Conservation (phyloP, 2,113 vertebrate species). For the Gallinago undulata region DNA sequence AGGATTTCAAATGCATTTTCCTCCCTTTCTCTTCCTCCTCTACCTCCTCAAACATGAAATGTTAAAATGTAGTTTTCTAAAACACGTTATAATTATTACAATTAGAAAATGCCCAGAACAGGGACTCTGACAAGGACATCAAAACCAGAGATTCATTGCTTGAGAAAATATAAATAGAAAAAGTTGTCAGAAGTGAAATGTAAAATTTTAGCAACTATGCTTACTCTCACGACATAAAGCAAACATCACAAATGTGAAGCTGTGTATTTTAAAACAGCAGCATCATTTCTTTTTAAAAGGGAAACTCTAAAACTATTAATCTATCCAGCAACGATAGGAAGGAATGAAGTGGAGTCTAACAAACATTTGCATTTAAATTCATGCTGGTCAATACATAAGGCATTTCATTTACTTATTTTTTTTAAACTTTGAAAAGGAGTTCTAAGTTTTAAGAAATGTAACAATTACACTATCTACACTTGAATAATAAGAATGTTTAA, state of each 20-base stretch:
- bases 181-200: neutral
- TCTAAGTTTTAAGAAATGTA: neutral
- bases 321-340: neutral
- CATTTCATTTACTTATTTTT: neutral
- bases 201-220: neutral
- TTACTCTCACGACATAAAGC: neutral
- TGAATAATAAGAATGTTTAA: neutral
- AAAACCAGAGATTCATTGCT: neutral
- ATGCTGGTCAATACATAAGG: neutral
- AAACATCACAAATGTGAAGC: neutral
- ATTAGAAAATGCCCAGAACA: neutral
- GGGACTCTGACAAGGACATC: neutral
- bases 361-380: neutral
- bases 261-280: neutral
- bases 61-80: neutral
- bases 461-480: neutral
- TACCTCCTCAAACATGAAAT: neutral
- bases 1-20: neutral
- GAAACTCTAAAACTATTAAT: neutral
- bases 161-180: neutral
- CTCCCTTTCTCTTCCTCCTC: neutral
- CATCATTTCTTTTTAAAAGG: neutral
- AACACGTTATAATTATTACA: neutral
- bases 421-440: constrained; percentile 6
- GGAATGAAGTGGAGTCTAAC: neutral